Base-by-base conservation (phyloP, 2,888 invertebrate species). In the Serrognathus titanus region DNA sequence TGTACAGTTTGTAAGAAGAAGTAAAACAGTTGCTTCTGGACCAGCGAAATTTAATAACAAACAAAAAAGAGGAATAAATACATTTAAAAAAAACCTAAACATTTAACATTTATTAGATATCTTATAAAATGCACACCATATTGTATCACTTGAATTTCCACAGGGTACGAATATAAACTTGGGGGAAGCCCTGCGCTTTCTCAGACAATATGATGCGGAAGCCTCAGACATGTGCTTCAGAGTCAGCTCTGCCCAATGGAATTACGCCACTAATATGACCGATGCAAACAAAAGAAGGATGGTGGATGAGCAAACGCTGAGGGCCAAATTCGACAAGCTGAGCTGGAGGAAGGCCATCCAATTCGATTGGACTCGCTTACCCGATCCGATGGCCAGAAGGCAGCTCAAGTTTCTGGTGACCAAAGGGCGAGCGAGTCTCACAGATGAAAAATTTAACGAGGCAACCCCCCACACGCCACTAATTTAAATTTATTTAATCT, bases 231-330 rank as follows among this genome's bases (percentile, higher is more conserved):
- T 87, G 82, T 90, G 90, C 69, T 88, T 86, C 73, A 80, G 84
- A 60, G 86, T 89, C 2, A 86, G 84, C 49, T 83, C 83, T 63
- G 84, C 88, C 0, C 88, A 89, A 69, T 90, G 90, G 90, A 82
- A 83, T 54, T 90, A 87, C 70, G 86, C 87, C 6, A 90, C 89
- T 5, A 90, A 90, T 73, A 85, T 89, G 62, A 89, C 89, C 0
- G 89, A 89, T 51, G 75, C 76, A 60, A 90, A 89, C 75, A 83
- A 85, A 2, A 79, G 87, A 1, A 79, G 84, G 51, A 89, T 90
- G 89, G 73, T 84, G 1, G 89, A 90, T 57, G 87, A 88, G 66
- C 82, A 89, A 75, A 83, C 84, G 1, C 75, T 87, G 4, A 85
- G 86, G 70, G 81, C 85, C 55, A 88, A 88, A 76, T 90, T 91